phyloP scores from a whole-genome alignment of 1,140 invertebrate species.

The Elymnias hypermnestra region DNA sequence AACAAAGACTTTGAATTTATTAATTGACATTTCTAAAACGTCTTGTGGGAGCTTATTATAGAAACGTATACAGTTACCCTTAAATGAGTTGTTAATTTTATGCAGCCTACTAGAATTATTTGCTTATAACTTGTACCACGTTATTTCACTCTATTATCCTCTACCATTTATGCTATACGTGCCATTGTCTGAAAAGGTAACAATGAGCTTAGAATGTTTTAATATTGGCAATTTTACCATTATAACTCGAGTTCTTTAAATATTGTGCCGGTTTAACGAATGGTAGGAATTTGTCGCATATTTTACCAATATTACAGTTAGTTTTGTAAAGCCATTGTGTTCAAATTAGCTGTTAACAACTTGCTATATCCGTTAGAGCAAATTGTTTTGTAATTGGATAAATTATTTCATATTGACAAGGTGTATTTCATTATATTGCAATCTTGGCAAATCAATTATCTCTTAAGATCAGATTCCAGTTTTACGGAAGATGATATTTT shows the following conservation, averaged over 20 bases:
- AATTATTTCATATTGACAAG: neutral
- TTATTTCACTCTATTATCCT: neutral
- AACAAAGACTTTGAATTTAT: too few relatives aligned
- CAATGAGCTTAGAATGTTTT: neutral
- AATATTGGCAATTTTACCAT: neutral
- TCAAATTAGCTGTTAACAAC: conserved; percentile 1
- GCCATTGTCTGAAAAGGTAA: neutral
- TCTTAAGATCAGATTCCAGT: too few relatives aligned
- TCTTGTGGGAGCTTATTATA: too few relatives aligned
- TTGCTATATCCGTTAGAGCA: neutral
- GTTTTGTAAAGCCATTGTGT: conserved; percentile 5
- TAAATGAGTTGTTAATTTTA: too few relatives aligned
- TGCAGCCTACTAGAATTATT: too few relatives aligned
- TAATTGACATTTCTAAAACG: too few relatives aligned
- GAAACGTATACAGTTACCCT: too few relatives aligned
- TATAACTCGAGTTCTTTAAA: conserved; percentile 7
- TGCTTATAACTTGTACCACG: neutral
- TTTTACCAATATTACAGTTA: conserved; percentile 11
- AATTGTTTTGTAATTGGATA: neutral
- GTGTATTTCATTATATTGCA: too few relatives aligned
- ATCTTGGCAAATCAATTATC: too few relatives aligned
- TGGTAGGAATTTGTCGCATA: conserved; percentile 6
- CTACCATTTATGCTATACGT: neutral
- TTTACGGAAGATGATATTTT: too few relatives aligned
- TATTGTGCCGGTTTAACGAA: conserved; percentile 1